Percentiles rank a stretch among this genome's conserved stretches.
phyloP scores from a whole-genome alignment of 2,888 invertebrate species.

The Cataglyphis rosenhaueri region DNA sequence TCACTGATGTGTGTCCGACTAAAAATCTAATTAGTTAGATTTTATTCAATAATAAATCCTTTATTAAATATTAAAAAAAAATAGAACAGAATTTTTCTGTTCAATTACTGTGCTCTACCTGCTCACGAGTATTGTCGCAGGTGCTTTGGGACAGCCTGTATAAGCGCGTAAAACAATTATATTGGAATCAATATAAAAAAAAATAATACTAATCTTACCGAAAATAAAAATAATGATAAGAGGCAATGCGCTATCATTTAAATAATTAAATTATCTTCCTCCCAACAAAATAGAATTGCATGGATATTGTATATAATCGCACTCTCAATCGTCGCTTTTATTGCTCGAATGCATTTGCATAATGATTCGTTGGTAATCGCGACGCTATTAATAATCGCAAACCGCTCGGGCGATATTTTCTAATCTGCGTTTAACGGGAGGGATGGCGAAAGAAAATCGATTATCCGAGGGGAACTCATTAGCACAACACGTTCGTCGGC shows the following conservation, averaged over 20 bases:
- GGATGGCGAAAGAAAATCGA: conserved; percentile 18
- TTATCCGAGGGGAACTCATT: conserved; percentile 67
- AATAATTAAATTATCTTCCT: conserved; percentile 1
- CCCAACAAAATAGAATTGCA: not conserved
- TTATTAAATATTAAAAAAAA: no score
- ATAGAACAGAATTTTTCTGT: no score
- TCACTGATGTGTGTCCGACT: no score
- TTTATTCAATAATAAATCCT: no score
- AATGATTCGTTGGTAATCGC: conserved; percentile 18
- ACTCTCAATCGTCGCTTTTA: conserved; percentile 18
- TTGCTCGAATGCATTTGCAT: conserved; percentile 34
- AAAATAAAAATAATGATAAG: not conserved
- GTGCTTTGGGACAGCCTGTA: not conserved
- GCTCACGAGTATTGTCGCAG: no score
- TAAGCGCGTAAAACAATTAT: not conserved
- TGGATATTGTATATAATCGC: not conserved
- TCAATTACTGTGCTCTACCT: no score
- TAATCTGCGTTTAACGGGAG: conserved; percentile 49
- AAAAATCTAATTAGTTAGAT: no score
- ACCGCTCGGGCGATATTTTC: conserved; percentile 24
- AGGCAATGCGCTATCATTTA: not conserved
- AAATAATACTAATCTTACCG: not conserved
- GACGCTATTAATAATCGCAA: conserved; percentile 35
- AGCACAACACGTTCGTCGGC: conserved; percentile 49
- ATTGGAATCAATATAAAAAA: not conserved